Evolutionary conservation across 2,888 invertebrate genomes (phyloP).

Genomic region (Zele albiditarsus): DNA sequence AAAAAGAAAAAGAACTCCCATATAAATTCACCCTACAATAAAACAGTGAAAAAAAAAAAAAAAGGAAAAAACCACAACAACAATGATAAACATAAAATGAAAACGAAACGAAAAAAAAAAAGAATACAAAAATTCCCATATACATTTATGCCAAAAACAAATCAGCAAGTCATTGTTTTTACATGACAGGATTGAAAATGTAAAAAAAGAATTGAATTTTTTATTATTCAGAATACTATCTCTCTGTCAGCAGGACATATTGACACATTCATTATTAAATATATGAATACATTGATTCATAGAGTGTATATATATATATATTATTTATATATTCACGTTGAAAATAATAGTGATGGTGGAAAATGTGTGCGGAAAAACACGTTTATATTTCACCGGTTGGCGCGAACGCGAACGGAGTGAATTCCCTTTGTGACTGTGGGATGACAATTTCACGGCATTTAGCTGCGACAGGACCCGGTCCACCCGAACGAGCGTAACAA

Average conservation of each 20-base stretch:
- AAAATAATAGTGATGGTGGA: constrained; percentile 65
- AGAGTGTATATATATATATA: no score
- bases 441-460: constrained; percentile 72
- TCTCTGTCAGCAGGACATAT: constrained; percentile 7
- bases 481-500: constrained; percentile 62
- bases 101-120: background rate
- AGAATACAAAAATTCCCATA: background rate
- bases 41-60: background rate
- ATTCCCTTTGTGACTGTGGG: constrained; percentile 69
- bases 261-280: constrained; percentile 5
- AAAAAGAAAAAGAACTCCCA: background rate
- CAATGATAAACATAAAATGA: background rate
- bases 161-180: background rate
- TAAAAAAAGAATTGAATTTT: constrained; percentile 9
- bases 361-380: constrained; percentile 64
- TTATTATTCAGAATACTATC: constrained; percentile 1
- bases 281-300: background rate
- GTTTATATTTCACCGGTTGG: constrained; percentile 66
- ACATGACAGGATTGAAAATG: background rate
- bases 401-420: constrained; percentile 55
- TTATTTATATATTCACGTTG: constrained; percentile 53
- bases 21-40: constrained; percentile 14
- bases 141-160: background rate
- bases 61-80: background rate
- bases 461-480: constrained; percentile 63